phyloP scores from a whole-genome alignment of 1,140 invertebrate genomes.

The Chrysoperla carnea region DNA sequence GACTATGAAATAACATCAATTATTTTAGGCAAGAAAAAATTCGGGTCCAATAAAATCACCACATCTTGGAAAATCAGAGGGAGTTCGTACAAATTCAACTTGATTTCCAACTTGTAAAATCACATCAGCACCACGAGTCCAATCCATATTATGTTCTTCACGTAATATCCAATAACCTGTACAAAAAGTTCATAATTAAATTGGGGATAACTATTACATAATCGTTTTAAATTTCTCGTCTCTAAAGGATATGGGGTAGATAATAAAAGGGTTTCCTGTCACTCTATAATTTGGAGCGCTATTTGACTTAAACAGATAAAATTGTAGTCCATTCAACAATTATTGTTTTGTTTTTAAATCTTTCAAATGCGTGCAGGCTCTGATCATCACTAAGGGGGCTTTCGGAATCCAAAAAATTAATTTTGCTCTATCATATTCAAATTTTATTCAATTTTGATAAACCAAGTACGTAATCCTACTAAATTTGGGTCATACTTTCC shows the following conservation, averaged over 20 bases:
- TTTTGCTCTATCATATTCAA: no score
- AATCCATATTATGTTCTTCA: conserved; percentile 34
- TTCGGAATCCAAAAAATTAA: no score
- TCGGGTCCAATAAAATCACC: conserved; percentile 19
- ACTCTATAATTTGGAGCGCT: no score
- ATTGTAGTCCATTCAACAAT: no score
- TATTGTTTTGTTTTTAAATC: no score
- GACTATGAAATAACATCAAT: neutral
- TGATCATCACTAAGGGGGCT: no score
- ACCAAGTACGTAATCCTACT: no score
- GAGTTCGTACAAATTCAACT: conserved; percentile 11
- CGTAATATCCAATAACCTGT: conserved; percentile 52
- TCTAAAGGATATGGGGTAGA: neutral
- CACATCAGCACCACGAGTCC: conserved; percentile 18
- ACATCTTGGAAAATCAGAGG: conserved; percentile 18
- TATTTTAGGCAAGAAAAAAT: conserved; percentile 15
- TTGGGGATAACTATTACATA: conserved; percentile 2
- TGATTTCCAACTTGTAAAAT: conserved; percentile 16
- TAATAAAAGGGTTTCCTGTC: no score
- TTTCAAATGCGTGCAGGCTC: no score
- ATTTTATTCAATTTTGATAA: no score
- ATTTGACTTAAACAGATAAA: no score
- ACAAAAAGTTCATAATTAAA: conserved; percentile 7
- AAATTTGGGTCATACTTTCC: no score
- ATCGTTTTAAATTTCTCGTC: neutral